phyloP scores from a whole-genome alignment of 1,140 invertebrate species.

The Thrips palmi region DNA sequence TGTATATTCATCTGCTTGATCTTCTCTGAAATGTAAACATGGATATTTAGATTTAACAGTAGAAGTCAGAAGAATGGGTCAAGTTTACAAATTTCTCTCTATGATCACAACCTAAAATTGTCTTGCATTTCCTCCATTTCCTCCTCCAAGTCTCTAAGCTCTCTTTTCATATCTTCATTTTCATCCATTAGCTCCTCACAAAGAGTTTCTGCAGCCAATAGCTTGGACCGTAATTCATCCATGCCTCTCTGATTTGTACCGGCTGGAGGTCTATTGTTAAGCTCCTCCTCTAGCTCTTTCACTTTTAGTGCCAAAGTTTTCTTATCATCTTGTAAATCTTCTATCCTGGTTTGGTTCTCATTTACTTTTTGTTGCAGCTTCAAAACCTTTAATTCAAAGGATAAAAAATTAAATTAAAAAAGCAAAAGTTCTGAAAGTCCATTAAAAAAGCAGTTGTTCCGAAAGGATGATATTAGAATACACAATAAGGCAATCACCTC shows the following conservation, averaged over 20 bases:
- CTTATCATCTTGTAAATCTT: conserved; percentile 66
- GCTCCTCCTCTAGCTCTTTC: conserved; percentile 49
- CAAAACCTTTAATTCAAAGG: conserved; percentile 23
- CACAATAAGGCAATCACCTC: conserved; percentile 26
- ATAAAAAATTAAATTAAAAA: not conserved
- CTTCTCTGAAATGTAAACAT: conserved; percentile 49
- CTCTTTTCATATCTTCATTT: conserved; percentile 88
- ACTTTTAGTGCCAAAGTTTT: conserved; percentile 49
- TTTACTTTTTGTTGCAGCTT: conserved; percentile 66
- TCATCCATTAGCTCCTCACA: conserved; percentile 90
- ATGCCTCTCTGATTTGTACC: conserved; percentile 27
- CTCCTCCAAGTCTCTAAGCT: conserved; percentile 79
- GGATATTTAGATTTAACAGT: not conserved
- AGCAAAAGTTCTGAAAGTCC: not conserved
- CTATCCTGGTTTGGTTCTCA: conserved; percentile 55
- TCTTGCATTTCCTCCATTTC: conserved; percentile 98
- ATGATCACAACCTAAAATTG: conserved; percentile 57
- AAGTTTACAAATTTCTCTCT: not conserved
- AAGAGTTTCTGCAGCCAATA: conserved; percentile 66
- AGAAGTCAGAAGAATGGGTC: not conserved
- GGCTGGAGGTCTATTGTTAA: conserved; percentile 18
- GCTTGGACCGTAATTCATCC: conserved; percentile 56
- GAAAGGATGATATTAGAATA: not conserved
- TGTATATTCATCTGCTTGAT: conserved; percentile 95
- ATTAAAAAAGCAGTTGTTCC: not conserved